These are phyloP conservation scores for Phalloptychus januarius DNA, from an alignment of 2,797 vertebrate species.

Conservation along the genomic window DNA sequence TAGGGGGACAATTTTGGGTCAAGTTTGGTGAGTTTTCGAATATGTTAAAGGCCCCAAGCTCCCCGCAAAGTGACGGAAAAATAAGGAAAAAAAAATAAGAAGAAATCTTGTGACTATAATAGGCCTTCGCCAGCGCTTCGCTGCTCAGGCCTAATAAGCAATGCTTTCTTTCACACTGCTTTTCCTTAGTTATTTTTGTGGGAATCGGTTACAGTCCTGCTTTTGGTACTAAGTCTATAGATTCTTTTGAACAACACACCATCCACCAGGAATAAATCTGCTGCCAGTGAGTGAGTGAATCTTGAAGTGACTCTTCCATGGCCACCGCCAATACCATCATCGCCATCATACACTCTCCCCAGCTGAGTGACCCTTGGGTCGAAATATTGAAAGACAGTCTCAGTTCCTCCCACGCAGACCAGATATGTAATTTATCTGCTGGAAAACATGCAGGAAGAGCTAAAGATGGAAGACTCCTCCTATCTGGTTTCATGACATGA, in stretches of 20 bases:
- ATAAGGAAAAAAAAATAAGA: too few species aligned
- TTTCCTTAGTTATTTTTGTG: background rate
- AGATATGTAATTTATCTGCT: constrained; percentile 77
- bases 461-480: constrained; percentile 65
- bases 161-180: background rate
- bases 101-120: too few species aligned
- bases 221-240: constrained; percentile 38
- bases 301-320: constrained; percentile 30
- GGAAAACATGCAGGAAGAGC: constrained; percentile 74
- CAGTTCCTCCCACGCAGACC: constrained; percentile 48
- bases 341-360: constrained; percentile 37
- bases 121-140: too few species aligned
- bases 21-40: too few species aligned
- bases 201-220: constrained; percentile 24
- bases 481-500: constrained; percentile 70
- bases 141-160: too few species aligned
- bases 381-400: constrained; percentile 58
- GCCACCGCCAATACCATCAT: constrained; percentile 38
- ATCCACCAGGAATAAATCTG: constrained; percentile 44
- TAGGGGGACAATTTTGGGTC: too few species aligned
- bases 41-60: too few species aligned
- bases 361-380: constrained; percentile 51
- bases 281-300: constrained; percentile 40
- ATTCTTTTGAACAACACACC: constrained; percentile 41
- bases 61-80: too few species aligned